Base-by-base conservation (phyloP, 2,113 vertebrate species). In the Carassius auratus region DNA sequence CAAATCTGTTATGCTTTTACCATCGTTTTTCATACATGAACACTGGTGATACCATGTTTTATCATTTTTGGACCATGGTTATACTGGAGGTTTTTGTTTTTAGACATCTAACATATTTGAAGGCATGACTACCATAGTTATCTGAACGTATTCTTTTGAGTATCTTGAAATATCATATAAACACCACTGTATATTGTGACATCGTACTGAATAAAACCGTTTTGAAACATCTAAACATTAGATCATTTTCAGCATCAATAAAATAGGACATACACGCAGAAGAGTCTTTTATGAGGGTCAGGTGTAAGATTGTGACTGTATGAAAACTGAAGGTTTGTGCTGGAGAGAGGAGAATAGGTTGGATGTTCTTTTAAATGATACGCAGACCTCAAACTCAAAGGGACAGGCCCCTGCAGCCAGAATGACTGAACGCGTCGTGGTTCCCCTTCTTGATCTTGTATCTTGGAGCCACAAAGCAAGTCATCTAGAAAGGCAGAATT, bases 291-390 rank as follows among this genome's bases (percentile, higher is more conserved):
- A 62, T 80, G 36, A n/a, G 33, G 36, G 12, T 13, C 36, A 45
- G 57, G 57, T 62, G 36, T 45, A 62, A 38, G 36, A 33, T 23
- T 36, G 21, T 52, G 23, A 68, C 23, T 26, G 23, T 69, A 81
- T 68, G 62, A 19, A 68, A 81, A 30, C 61, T 81, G 42, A 81
- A 68, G 79, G 26, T 52, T 52, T 81, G 62, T 69, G 62, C 62
- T 68, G 62, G 33, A 64, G 33, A 80, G 36, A 80, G 62, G 57
- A 42, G 59, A 81, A 69, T 68, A 68, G 42, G 62, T 81, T 52
- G 21, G 64, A 81, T 81, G 79, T 81, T 81, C 79, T 30, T 69
- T 81, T 81, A 81, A 81, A 69, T 68, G 45, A 69, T 21, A 81
- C 62, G 6, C 9, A 50, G 17, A 52, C 2, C 62, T 48, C 33